Percentiles rank a stretch among this genome's conserved stretches.
Conservation (phyloP, 2,797 vertebrate species). For the Avahi laniger region DNA sequence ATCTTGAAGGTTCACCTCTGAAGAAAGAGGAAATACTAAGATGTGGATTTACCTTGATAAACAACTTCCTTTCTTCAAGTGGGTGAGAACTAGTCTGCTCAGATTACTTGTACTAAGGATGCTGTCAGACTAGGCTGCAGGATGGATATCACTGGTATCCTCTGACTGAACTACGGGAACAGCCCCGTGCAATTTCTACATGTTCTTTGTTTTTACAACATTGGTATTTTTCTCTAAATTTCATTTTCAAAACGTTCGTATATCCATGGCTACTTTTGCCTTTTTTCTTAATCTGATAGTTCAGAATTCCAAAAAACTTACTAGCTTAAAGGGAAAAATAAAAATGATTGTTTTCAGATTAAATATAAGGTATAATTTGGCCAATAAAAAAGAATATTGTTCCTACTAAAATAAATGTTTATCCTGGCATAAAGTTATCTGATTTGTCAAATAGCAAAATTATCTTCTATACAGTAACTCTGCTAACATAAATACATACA, state of each 20-base stretch:
- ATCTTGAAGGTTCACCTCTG: not conserved
- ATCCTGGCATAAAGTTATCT: not conserved
- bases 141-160: no score
- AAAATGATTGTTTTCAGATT: not conserved
- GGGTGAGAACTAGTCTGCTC: not conserved
- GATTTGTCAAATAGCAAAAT: constrained; percentile 26
- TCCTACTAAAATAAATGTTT: not conserved
- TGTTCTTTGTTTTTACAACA: not conserved
- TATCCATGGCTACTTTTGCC: not conserved
- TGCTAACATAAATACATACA: not conserved
- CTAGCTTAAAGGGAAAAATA: not conserved
- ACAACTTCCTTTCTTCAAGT: not conserved
- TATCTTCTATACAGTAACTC: not conserved
- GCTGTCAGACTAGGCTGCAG: not conserved
- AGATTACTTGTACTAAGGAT: not conserved
- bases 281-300: not conserved
- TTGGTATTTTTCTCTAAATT: not conserved
- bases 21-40: constrained; percentile 16
- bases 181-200: not conserved
- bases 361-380: not conserved
- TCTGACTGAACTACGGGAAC: not conserved
- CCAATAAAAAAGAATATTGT: not conserved
- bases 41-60: not conserved
- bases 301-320: not conserved
- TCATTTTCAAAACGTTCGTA: not conserved